phyloP scores from a whole-genome alignment of 2,888 invertebrate genomes.

The Nymphalis urticae region DNA sequence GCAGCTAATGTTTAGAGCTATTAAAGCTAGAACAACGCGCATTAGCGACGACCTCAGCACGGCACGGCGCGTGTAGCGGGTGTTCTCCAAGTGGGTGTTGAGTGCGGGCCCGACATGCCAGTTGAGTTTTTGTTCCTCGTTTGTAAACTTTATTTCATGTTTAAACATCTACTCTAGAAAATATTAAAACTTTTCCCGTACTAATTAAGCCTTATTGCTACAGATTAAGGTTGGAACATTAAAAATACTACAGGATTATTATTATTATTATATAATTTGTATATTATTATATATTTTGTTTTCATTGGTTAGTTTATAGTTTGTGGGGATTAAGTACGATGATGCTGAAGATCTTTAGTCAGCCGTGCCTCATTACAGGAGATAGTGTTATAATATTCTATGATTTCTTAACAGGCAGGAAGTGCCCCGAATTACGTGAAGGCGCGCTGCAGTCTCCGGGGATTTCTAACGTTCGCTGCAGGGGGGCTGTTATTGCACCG shows the following conservation, averaged over 20 bases:
- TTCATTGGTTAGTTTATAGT: not conserved
- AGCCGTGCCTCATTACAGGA: not conserved
- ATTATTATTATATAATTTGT: too few species aligned
- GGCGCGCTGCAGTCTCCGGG: slow-evolving; percentile 1
- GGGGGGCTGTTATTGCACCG: not conserved
- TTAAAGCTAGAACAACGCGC: not conserved
- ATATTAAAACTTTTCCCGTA: not conserved
- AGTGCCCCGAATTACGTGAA: not conserved
- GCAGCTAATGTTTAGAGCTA: not conserved
- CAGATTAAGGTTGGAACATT: not conserved
- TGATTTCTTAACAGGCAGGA: slow-evolving; percentile 16
- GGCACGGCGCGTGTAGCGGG: not conserved
- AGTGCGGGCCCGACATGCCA: not conserved
- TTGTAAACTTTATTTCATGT: not conserved
- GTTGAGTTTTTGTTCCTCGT: slow-evolving; percentile 1
- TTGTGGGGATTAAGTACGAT: not conserved
- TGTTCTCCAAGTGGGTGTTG: not conserved
- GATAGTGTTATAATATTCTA: slow-evolving; percentile 19
- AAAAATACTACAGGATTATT: too few species aligned
- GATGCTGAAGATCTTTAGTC: not conserved
- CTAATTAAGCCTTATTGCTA: not conserved
- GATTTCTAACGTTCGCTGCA: not conserved
- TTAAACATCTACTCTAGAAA: not conserved
- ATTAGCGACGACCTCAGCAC: slow-evolving; percentile 2
- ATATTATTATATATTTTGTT: too few species aligned